These are phyloP conservation scores for Leptopilina syphax DNA, from an alignment of 2,888 invertebrate species.

Conservation along the genomic window DNA sequence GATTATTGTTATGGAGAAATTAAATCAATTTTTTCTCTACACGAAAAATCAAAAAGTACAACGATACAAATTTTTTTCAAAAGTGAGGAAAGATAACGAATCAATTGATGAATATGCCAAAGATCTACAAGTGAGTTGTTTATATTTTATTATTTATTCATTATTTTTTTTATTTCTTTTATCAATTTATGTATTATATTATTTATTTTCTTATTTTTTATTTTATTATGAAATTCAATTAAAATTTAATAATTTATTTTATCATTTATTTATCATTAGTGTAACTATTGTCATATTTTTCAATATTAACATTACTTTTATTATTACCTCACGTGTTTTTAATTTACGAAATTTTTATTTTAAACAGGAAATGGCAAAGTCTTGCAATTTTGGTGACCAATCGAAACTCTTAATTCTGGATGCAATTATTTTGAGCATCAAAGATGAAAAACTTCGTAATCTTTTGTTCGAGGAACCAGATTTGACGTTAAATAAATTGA, in stretches of 20 bases:
- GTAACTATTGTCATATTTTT: too few species aligned
- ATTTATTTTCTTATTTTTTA: too few species aligned
- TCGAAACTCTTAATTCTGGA: slow-evolving; percentile 48
- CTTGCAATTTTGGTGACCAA: slow-evolving; percentile 52
- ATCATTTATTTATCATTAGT: not conserved
- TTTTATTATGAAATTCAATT: too few species aligned
- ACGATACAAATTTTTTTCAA: slow-evolving; percentile 50
- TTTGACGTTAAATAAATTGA: slow-evolving; percentile 37
- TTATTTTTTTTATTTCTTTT: not conserved
- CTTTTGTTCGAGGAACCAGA: slow-evolving; percentile 18
- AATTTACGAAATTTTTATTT: not conserved
- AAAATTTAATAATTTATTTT: too few species aligned
- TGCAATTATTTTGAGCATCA: slow-evolving; percentile 47
- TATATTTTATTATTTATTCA: not conserved
- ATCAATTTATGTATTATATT: too few species aligned
- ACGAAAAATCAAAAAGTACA: slow-evolving; percentile 49
- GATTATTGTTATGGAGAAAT: slow-evolving; percentile 47
- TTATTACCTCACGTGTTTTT: not conserved
- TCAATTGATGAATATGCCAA: slow-evolving; percentile 39
- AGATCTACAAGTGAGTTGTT: slow-evolving; percentile 37
- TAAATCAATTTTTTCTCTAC: slow-evolving; percentile 52
- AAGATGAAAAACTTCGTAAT: slow-evolving; percentile 46
- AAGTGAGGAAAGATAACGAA: slow-evolving; percentile 28
- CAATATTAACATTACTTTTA: not conserved
- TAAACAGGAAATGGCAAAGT: slow-evolving; percentile 46